Evolutionary conservation across 2,113 vertebrate species (phyloP).

Genomic region (Oncorhynchus mykiss): DNA sequence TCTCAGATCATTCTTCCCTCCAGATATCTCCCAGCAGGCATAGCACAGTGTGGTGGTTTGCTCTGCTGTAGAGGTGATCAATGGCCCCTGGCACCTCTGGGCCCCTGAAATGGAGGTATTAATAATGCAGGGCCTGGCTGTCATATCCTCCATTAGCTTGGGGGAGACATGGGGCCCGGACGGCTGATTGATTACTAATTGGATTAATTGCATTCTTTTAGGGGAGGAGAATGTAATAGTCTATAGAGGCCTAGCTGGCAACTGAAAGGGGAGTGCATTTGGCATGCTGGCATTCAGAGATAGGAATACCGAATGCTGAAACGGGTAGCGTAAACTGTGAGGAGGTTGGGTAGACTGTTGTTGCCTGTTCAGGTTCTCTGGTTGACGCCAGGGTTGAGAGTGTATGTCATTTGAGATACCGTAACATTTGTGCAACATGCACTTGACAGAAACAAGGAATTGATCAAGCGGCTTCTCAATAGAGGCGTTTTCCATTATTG

Average conservation of each 20-base stretch:
- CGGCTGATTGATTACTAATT: slow-evolving; percentile 78
- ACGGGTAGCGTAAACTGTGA: slow-evolving; percentile 7
- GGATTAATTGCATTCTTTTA: slow-evolving; percentile 72
- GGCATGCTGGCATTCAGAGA: neutral
- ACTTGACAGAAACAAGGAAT: slow-evolving; percentile 39
- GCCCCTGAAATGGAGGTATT: slow-evolving; percentile 69
- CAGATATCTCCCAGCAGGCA: slow-evolving; percentile 44
- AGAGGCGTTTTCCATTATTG: slow-evolving; percentile 12
- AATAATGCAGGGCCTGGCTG: slow-evolving; percentile 75
- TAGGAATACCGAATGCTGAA: neutral
- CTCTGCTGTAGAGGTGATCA: slow-evolving; percentile 67
- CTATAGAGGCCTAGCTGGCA: slow-evolving; percentile 15
- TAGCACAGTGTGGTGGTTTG: slow-evolving; percentile 37
- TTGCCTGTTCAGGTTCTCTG: slow-evolving; percentile 4
- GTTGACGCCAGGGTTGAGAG: neutral
- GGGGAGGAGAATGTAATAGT: slow-evolving; percentile 54
- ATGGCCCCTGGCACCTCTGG: slow-evolving; percentile 58
- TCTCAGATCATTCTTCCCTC: neutral
- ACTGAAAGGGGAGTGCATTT: slow-evolving; percentile 19
- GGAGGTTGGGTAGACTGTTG: neutral
- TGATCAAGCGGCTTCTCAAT: slow-evolving; percentile 20
- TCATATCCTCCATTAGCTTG: slow-evolving; percentile 73
- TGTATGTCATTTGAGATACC: neutral
- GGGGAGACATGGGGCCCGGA: slow-evolving; percentile 52
- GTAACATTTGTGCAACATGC: neutral